phyloP scores from a whole-genome alignment of 2,888 invertebrate genomes.

The Rhodophaea formosa region DNA sequence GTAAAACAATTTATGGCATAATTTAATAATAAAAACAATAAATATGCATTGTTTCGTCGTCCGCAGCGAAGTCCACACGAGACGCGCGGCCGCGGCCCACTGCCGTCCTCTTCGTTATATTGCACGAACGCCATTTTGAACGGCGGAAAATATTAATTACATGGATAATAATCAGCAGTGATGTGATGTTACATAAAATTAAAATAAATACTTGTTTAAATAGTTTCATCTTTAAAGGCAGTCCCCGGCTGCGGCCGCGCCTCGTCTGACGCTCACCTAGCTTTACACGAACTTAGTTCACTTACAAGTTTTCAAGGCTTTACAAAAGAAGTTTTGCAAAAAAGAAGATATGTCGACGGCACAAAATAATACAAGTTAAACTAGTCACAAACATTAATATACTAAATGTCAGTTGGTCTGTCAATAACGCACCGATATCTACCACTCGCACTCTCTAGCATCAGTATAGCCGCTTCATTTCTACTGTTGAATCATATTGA shows the following conservation, averaged over 20 bases:
- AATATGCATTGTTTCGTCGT: conserved; percentile 55
- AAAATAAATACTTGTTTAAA: not conserved
- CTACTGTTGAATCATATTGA: no score
- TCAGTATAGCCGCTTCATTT: no score
- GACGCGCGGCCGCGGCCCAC: conserved; percentile 9
- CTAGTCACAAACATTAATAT: no score
- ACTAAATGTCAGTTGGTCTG: no score
- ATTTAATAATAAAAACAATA: conserved; percentile 63
- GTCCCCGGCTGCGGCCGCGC: not conserved
- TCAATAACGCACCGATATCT: no score
- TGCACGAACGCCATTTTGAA: conserved; percentile 12
- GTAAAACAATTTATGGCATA: conserved; percentile 74
- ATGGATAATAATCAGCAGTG: no score
- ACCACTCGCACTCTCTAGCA: no score
- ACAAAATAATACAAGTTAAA: no score
- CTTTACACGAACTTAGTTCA: not conserved
- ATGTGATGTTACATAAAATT: no score
- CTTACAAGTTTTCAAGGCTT: no score
- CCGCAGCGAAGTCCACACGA: conserved; percentile 25
- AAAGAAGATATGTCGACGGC: no score
- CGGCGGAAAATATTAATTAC: not conserved
- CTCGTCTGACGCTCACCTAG: not conserved
- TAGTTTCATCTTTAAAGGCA: not conserved
- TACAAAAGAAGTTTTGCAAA: no score
- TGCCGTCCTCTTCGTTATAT: not conserved